Percentiles rank a stretch among this genome's conserved stretches.
Evolutionary conservation across 2,113 vertebrate species (phyloP).

Genomic region (Elaphurus davidianus): DNA sequence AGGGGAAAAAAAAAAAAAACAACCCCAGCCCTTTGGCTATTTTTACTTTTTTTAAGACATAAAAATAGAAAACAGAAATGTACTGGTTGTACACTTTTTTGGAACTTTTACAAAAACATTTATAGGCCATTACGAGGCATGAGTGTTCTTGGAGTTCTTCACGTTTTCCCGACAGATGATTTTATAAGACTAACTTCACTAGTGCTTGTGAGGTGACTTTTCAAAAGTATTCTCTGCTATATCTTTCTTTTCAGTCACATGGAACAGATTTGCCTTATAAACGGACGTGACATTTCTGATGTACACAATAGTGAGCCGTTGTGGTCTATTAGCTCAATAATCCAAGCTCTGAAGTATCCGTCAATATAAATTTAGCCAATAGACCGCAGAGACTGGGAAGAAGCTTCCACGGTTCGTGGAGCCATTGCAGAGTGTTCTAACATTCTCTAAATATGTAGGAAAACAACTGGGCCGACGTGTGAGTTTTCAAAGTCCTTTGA

Average conservation of each 20-base stretch:
- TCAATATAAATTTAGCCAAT: conserved; percentile 70
- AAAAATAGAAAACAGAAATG: conserved; percentile 67
- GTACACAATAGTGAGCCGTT: conserved; percentile 18
- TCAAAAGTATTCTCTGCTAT: background rate
- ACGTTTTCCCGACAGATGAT: conserved; percentile 57
- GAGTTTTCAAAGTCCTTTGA: conserved; percentile 67
- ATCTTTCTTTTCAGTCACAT: conserved; percentile 3
- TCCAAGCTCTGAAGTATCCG: conserved; percentile 56
- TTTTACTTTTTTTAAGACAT: conserved; percentile 51
- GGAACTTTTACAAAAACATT: conserved; percentile 64
- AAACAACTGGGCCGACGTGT: conserved; percentile 66
- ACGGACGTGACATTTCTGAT: background rate
- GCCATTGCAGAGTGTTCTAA: conserved; percentile 69
- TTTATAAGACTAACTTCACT: conserved; percentile 53
- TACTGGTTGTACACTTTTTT: conserved; percentile 56
- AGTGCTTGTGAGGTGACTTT: conserved; percentile 5
- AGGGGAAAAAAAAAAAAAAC: background rate
- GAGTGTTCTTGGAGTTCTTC: conserved; percentile 18
- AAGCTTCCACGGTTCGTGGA: conserved; percentile 37
- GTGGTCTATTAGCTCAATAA: conserved; percentile 59
- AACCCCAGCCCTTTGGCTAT: conserved; percentile 54
- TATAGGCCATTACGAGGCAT: conserved; percentile 47
- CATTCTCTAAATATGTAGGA: conserved; percentile 70
- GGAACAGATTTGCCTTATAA: conserved; percentile 1
- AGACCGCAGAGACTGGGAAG: conserved; percentile 56